phyloP scores from a whole-genome alignment of 2,113 vertebrate species.

The Mixornis gularis region DNA sequence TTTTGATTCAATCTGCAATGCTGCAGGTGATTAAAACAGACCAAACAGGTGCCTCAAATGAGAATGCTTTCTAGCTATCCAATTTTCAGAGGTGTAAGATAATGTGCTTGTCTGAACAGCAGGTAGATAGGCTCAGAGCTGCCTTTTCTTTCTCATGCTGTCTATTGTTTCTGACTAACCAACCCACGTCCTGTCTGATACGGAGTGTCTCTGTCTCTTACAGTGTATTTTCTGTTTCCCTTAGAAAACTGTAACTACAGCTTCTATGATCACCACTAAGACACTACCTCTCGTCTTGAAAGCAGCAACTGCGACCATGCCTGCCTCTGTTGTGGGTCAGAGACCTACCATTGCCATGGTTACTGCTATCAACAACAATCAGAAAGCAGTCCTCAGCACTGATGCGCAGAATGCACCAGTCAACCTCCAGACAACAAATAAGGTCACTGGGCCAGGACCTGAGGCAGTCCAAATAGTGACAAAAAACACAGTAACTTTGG shows the following conservation, averaged over 20 bases:
- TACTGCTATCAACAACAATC: conserved; percentile 90
- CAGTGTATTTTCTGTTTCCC: conserved; percentile 69
- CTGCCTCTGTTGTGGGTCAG: conserved; percentile 87
- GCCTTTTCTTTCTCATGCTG: conserved; percentile 39
- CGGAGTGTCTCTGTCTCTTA: conserved; percentile 51
- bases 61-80: not conserved
- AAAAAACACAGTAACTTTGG: conserved; percentile 94
- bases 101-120: not conserved
- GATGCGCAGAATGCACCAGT: conserved; percentile 90
- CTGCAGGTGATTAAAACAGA: not conserved
- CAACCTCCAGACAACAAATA: conserved; percentile 95
- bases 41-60: not conserved
- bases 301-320: conserved; percentile 89
- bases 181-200: conserved; percentile 39
- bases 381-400: conserved; percentile 84
- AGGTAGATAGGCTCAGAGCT: conserved; percentile 7
- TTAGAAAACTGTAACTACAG: conserved; percentile 93
- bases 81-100: not conserved
- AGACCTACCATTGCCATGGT: conserved; percentile 95
- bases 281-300: conserved; percentile 98
- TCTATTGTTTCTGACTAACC: conserved; percentile 38
- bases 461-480: conserved; percentile 91
- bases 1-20: not conserved
- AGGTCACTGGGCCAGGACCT: conserved; percentile 85
- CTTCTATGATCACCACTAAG: conserved; percentile 95